Evolutionary conservation across 1,140 invertebrate species (phyloP).

Genomic region (Eupristina koningsbergeri): DNA sequence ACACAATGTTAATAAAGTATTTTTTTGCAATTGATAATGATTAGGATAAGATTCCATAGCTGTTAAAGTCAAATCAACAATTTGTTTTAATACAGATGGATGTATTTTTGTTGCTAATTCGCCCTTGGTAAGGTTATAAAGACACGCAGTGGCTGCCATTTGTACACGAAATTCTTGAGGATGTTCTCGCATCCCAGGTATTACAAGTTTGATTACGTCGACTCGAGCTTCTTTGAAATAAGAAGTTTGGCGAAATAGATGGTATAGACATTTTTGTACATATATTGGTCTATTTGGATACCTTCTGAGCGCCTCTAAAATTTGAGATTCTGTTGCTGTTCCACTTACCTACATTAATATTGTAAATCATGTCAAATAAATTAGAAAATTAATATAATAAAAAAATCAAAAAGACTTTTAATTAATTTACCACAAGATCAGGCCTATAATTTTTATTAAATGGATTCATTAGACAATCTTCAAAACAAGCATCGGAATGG

Average conservation of each 20-base stretch:
- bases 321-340: conserved; percentile 77
- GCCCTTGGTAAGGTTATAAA: conserved; percentile 85
- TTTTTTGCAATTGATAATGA: conserved; percentile 84
- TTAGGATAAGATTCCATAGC: conserved; percentile 84
- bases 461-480: conserved; percentile 75
- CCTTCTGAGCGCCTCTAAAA: conserved; percentile 78
- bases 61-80: conserved; percentile 80
- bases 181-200: conserved; percentile 81
- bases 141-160: conserved; percentile 86
- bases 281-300: conserved; percentile 78
- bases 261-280: conserved; percentile 83
- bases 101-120: conserved; percentile 80
- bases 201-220: conserved; percentile 82
- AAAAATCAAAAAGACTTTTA: conserved; percentile 14
- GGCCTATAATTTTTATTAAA: conserved; percentile 69
- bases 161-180: conserved; percentile 80
- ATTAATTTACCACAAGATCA: conserved; percentile 70
- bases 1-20: conserved; percentile 83
- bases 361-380: not conserved
- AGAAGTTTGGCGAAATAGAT: conserved; percentile 80
- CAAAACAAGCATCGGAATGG: conserved; percentile 77
- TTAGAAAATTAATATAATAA: conserved; percentile 5
- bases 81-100: conserved; percentile 78
- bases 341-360: conserved; percentile 76
- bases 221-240: conserved; percentile 76